phyloP scores from a whole-genome alignment of 2,797 vertebrate genomes.

The Mallotus villosus region DNA sequence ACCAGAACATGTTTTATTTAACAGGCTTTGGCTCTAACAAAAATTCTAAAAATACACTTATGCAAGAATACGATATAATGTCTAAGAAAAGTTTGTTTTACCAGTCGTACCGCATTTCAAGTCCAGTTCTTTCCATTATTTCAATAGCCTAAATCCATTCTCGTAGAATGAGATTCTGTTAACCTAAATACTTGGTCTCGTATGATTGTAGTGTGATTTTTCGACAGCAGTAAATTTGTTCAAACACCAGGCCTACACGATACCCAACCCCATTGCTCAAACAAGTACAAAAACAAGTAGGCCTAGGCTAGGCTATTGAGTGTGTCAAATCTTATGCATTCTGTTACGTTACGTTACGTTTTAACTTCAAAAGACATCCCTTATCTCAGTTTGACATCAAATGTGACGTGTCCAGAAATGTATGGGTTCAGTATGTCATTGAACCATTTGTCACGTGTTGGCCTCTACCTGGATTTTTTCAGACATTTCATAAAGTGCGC shows the following conservation, averaged over 20 bases:
- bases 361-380: not conserved
- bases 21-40: slow-evolving; percentile 80
- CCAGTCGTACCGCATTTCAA: slow-evolving; percentile 48
- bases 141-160: not conserved
- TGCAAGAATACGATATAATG: slow-evolving; percentile 73
- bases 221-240: not conserved
- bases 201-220: not conserved
- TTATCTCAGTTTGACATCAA: not conserved
- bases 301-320: too few species aligned
- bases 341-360: too few species aligned
- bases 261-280: too few species aligned
- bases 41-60: slow-evolving; percentile 79
- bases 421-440: not conserved
- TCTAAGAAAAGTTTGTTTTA: slow-evolving; percentile 74
- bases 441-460: slow-evolving; percentile 28
- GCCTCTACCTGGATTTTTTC: slow-evolving; percentile 25
- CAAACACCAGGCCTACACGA: not conserved
- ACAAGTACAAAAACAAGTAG: too few species aligned
- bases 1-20: slow-evolving; percentile 87
- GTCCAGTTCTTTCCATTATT: slow-evolving; percentile 11
- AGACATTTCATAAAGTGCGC: slow-evolving; percentile 59
- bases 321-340: too few species aligned
- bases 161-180: not conserved
- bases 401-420: not conserved
- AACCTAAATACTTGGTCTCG: not conserved